Percentiles rank a stretch among this genome's conserved stretches.
phyloP scores from a whole-genome alignment of 1,140 invertebrate genomes.

The Platyura marginata region DNA sequence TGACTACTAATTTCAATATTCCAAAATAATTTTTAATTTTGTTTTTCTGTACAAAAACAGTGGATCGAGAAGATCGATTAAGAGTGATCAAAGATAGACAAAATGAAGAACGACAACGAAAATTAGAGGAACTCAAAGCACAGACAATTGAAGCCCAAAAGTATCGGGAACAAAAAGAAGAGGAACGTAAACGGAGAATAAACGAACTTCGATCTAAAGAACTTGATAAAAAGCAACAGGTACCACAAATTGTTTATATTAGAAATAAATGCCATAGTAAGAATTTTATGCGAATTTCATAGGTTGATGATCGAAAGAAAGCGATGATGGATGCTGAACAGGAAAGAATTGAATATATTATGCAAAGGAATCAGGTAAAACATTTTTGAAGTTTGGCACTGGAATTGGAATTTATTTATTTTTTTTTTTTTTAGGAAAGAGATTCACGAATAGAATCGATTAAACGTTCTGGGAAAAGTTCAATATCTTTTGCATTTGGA shows the following conservation, averaged over 20 bases:
- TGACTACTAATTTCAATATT: too few species aligned
- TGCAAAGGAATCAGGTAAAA: constrained; percentile 50
- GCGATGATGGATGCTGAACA: constrained; percentile 72
- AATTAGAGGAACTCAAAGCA: constrained; percentile 68
- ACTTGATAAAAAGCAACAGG: constrained; percentile 45
- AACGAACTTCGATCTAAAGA: constrained; percentile 63
- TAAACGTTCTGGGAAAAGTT: constrained; percentile 45
- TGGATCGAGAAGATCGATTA: constrained; percentile 37
- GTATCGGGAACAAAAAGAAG: constrained; percentile 73
- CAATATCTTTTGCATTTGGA: constrained; percentile 61
- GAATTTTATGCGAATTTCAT: too few species aligned
- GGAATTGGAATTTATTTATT: too few species aligned
- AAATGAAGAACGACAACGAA: constrained; percentile 67
- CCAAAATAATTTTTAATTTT: too few species aligned
- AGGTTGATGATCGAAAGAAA: constrained; percentile 73
- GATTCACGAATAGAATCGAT: constrained; percentile 63
- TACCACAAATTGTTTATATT: constrained; percentile 6
- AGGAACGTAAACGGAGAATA: constrained; percentile 56
- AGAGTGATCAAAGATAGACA: constrained; percentile 55
- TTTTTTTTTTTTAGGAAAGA: constrained; percentile 34
- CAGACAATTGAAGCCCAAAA: constrained; percentile 70
- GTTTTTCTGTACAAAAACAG: too few species aligned
- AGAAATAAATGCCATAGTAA: too few species aligned
- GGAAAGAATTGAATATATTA: constrained; percentile 63
- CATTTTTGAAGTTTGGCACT: too few species aligned